A percentile compares a stretch with the other conserved stretches of the same genome.
These are phyloP conservation scores for Acrocephalus scirpaceus DNA, from an alignment of 2,797 vertebrate species.

Conservation along the genomic window DNA sequence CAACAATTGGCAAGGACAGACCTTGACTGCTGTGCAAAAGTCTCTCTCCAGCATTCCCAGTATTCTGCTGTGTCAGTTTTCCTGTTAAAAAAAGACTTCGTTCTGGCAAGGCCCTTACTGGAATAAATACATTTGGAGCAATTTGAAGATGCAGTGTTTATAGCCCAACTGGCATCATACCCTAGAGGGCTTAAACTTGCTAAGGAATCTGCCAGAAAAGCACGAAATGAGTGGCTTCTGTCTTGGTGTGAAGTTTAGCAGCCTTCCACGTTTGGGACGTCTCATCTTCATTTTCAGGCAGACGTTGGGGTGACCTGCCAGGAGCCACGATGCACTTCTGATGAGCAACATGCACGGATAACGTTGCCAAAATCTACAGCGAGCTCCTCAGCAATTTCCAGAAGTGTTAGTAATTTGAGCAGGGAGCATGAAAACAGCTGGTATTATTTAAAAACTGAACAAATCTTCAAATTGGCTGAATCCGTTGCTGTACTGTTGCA, in stretches of 20 bases:
- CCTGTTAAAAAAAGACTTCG: not conserved
- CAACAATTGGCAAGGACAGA: not conserved
- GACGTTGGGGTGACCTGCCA: slow-evolving; percentile 27
- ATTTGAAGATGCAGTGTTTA: slow-evolving; percentile 29
- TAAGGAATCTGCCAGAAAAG: slow-evolving; percentile 11
- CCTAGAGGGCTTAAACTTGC: not conserved
- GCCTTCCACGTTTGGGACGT: not conserved
- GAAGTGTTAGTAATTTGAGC: slow-evolving; percentile 14
- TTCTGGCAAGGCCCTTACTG: not conserved
- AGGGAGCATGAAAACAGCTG: slow-evolving; percentile 6
- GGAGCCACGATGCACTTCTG: slow-evolving; percentile 3
- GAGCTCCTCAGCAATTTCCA: slow-evolving; percentile 19
- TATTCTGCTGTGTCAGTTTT: slow-evolving; percentile 24
- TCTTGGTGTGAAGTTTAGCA: slow-evolving; percentile 33
- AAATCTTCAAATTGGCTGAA: slow-evolving; percentile 57
- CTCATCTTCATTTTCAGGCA: slow-evolving; percentile 44
- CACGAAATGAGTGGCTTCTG: not conserved
- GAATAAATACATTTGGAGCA: slow-evolving; percentile 57
- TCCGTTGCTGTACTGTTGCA: not conserved
- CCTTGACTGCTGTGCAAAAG: not conserved
- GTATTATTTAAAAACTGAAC: slow-evolving; percentile 19
- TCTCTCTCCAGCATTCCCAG: not conserved
- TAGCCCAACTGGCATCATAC: slow-evolving; percentile 12
- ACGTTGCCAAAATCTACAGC: not conserved
- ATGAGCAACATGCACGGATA: not conserved